Evolutionary conservation across 2,888 invertebrate species (phyloP).

Genomic region (Drosophila melanosoma): DNA sequence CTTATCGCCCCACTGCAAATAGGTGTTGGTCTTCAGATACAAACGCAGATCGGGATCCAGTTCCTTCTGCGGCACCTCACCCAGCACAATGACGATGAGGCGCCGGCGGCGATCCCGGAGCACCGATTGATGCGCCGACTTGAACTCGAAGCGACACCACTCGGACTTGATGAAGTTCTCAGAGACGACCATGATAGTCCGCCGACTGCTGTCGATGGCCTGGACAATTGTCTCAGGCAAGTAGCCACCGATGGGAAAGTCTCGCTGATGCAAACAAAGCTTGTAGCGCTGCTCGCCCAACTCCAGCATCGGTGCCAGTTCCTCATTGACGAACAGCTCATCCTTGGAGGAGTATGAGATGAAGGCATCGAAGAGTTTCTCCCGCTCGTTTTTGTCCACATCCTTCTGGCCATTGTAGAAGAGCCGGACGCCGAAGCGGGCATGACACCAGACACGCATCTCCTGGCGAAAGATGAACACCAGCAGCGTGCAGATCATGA

Average conservation of each 20-base stretch:
- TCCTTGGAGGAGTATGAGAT: slow-evolving; percentile 97
- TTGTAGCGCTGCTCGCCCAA: slow-evolving; percentile 92
- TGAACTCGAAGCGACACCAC: slow-evolving; percentile 98
- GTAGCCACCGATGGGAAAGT: slow-evolving; percentile 94
- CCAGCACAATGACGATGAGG: slow-evolving; percentile 95
- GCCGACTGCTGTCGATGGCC: slow-evolving; percentile 95
- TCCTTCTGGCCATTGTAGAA: slow-evolving; percentile 90
- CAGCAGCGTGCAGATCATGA: slow-evolving; percentile 91
- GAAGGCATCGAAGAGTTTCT: slow-evolving; percentile 97
- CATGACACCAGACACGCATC: slow-evolving; percentile 94
- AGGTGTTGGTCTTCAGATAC: slow-evolving; percentile 95
- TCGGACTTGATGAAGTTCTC: slow-evolving; percentile 97
- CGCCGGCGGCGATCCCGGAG: slow-evolving; percentile 93
- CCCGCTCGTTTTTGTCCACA: slow-evolving; percentile 92
- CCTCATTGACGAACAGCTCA: slow-evolving; percentile 95
- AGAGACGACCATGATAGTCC: slow-evolving; percentile 96
- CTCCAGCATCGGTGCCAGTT: slow-evolving; percentile 94
- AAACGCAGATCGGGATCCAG: slow-evolving; percentile 95
- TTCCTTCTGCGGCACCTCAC: slow-evolving; percentile 94
- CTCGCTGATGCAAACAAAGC: slow-evolving; percentile 95
- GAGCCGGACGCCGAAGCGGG: slow-evolving; percentile 92
- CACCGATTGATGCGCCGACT: slow-evolving; percentile 96
- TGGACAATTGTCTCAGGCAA: slow-evolving; percentile 97
- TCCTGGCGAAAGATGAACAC: slow-evolving; percentile 93
- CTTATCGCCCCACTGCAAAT: slow-evolving; percentile 96